Base-by-base conservation (phyloP, 2,797 vertebrate species). In the Myotis pilosus region DNA sequence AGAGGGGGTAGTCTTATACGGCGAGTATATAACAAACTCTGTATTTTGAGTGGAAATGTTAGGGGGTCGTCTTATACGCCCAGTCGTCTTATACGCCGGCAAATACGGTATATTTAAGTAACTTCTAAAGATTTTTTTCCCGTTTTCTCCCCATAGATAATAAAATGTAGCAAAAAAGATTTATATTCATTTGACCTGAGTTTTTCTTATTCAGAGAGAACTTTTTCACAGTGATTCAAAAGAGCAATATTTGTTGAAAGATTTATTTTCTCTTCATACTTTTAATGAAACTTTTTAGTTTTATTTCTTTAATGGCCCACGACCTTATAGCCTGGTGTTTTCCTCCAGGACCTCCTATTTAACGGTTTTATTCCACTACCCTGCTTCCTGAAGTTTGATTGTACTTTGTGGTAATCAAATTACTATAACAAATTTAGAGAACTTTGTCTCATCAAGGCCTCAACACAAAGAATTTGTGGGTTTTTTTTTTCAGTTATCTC, bases 191-290 rank as follows among this genome's bases (percentile, higher is more conserved):
- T 78, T 76, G n/a, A 33, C 33, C 9, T 23, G 55, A 60, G 15
- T 78, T 94, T 93, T 82, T 89, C 22, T 74, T 53, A 53, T 23
- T 69, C 60, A 87, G 53, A 85, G 55, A 20, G 62, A 83, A 86
- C 69, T 5, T 78, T 93, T 78, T 75, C 49, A 68, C 9, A 69
- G 36, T 88, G 51, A 87, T 90, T 84, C 66, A 55, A 92, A 94
- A 90, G 38, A 78, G 49, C 23, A 71, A 28, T n/a, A 89, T 87
- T 89, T 96, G 41, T 85, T 93, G 86, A 75, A 72, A 86, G 41
- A 41, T 74, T 85, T 81, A 49, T 86, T 80, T 94, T 83, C 41
- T 95, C 69, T 78, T 81, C 17, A 91, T 28, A 57, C 8, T 47
- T 92, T 72, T 20, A 68, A 28, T 57, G 44, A 57, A 83, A 69